Conservation (phyloP, 2,888 invertebrate species). For the Netelia fuscicornis region DNA sequence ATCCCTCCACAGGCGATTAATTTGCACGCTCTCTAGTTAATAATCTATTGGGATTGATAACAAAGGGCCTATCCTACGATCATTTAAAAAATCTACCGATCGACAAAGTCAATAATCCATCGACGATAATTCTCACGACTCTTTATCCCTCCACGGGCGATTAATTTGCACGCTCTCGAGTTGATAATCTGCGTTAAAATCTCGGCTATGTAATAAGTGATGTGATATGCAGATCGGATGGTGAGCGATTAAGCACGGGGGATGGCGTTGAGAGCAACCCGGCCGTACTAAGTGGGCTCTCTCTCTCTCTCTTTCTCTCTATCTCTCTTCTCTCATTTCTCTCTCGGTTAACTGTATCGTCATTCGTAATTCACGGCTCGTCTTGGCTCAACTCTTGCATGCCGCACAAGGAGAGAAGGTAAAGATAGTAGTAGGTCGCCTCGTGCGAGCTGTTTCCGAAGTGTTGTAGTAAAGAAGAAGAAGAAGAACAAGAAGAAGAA, state of each 20-base stretch:
- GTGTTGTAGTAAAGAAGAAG: slow-evolving; percentile 40
- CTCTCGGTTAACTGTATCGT: slow-evolving; percentile 73
- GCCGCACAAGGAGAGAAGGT: slow-evolving; percentile 55
- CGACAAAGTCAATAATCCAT: background rate
- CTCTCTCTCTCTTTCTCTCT: slow-evolving; percentile 51
- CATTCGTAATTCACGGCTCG: slow-evolving; percentile 80
- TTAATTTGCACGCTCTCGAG: slow-evolving; percentile 46
- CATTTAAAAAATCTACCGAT: too few species aligned
- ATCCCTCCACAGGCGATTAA: slow-evolving; percentile 34
- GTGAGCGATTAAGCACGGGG: slow-evolving; percentile 60
- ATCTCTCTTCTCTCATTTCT: slow-evolving; percentile 18
- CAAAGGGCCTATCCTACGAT: too few species aligned
- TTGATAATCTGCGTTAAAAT: slow-evolving; percentile 60
- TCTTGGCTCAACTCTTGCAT: slow-evolving; percentile 68
- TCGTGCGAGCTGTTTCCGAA: slow-evolving; percentile 66
- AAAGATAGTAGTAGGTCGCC: slow-evolving; percentile 68
- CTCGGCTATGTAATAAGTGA: slow-evolving; percentile 61
- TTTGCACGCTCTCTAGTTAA: slow-evolving; percentile 42
- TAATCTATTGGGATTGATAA: slow-evolving; percentile 20
- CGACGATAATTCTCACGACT: slow-evolving; percentile 4
- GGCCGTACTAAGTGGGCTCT: slow-evolving; percentile 62
- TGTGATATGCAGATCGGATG: slow-evolving; percentile 66
- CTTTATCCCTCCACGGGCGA: slow-evolving; percentile 23
- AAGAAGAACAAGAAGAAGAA: slow-evolving; percentile 50
- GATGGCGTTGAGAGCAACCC: slow-evolving; percentile 60